These are phyloP conservation scores for Campoletis sonorensis DNA, from an alignment of 1,140 invertebrate species.

Conservation along the genomic window DNA sequence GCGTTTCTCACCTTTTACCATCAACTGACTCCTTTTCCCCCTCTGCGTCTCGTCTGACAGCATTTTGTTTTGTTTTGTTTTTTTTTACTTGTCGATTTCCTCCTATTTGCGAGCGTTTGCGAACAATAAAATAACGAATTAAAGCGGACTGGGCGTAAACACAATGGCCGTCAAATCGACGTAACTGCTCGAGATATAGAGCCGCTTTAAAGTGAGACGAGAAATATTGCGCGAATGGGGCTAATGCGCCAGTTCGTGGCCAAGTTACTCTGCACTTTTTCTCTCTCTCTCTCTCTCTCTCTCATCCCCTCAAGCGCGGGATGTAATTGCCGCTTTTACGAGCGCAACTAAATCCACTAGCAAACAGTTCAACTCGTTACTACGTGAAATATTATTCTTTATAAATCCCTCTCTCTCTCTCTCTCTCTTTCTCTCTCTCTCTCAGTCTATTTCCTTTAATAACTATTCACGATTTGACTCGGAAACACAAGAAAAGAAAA, in stretches of 20 bases:
- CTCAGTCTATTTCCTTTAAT: slow-evolving; percentile 48
- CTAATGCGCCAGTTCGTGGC: slow-evolving; percentile 57
- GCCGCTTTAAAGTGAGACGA: background rate
- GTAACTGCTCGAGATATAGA: slow-evolving; percentile 54
- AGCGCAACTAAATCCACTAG: slow-evolving; percentile 68
- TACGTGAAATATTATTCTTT: slow-evolving; percentile 43
- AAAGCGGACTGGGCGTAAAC: slow-evolving; percentile 64
- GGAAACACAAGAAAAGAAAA: background rate
- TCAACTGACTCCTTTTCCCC: slow-evolving; percentile 4
- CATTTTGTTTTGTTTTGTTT: too few species aligned
- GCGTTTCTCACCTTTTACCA: slow-evolving; percentile 29
- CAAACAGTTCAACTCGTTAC: slow-evolving; percentile 33
- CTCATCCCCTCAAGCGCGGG: slow-evolving; percentile 3
- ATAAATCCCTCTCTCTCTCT: background rate
- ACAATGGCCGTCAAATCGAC: slow-evolving; percentile 67
- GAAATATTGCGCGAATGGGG: slow-evolving; percentile 23
- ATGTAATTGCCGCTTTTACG: slow-evolving; percentile 71
- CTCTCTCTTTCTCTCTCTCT: background rate
- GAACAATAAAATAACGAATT: slow-evolving; percentile 68
- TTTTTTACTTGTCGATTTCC: background rate
- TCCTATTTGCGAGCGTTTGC: background rate
- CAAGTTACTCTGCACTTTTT: slow-evolving; percentile 50
- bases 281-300: background rate
- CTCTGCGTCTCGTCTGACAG: too few species aligned
- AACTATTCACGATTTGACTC: slow-evolving; percentile 65